A percentile compares a stretch with the other conserved stretches of the same genome.
Evolutionary conservation across 2,888 invertebrate species (phyloP).

Genomic region (Pseudococcus longispinus): DNA sequence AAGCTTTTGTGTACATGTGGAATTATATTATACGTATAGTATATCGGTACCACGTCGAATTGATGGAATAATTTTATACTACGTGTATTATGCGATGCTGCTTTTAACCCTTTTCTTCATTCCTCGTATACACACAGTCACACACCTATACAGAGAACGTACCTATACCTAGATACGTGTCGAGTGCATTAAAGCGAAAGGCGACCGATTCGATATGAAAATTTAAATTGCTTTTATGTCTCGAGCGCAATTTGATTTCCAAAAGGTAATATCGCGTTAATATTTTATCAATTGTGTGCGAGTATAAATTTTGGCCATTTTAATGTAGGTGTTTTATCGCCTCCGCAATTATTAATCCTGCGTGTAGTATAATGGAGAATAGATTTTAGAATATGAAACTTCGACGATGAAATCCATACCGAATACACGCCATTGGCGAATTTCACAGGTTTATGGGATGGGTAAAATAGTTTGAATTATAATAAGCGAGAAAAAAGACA

Average conservation of each 20-base stretch:
- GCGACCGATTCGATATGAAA: conserved; percentile 24
- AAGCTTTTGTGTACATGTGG: neutral
- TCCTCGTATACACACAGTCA: neutral
- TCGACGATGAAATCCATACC: neutral
- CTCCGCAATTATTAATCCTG: neutral
- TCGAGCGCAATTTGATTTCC: conserved; percentile 22
- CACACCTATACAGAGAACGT: neutral
- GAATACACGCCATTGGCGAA: too few relatives aligned
- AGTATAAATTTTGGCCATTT: neutral
- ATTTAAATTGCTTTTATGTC: conserved; percentile 26
- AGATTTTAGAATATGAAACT: neutral
- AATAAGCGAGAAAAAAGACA: too few relatives aligned
- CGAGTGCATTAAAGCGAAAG: conserved; percentile 12
- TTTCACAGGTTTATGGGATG: neutral
- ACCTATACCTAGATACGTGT: neutral
- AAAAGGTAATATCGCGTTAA: conserved; percentile 28
- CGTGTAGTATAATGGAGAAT: neutral
- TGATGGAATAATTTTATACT: conserved; percentile 1
- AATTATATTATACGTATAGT: neutral
- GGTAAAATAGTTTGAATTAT: neutral
- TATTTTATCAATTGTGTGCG: neutral
- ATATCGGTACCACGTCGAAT: neutral
- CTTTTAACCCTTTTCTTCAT: neutral
- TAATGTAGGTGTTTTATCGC: conserved; percentile 4
- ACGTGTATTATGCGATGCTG: neutral